Evolutionary conservation across 2,888 invertebrate species (phyloP).

Genomic region (Falcaria lacertinaria): DNA sequence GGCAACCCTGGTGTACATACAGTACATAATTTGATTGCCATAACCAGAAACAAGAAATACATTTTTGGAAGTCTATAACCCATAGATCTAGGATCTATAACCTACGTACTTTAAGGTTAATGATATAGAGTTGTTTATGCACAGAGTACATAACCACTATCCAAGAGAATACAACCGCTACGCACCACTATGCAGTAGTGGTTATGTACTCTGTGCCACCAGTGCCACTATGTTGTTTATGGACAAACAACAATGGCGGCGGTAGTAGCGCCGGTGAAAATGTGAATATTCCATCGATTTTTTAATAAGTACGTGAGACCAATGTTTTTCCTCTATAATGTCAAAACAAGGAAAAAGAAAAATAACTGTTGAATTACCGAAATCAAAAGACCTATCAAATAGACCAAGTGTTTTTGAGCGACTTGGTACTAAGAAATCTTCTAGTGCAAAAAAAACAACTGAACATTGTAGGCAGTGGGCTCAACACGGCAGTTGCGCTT

Average conservation of each 20-base stretch:
- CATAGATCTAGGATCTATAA: too few relatives aligned
- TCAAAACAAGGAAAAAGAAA: slow-evolving; percentile 86
- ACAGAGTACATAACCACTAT: too few relatives aligned
- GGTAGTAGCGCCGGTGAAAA: slow-evolving; percentile 31
- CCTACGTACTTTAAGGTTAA: too few relatives aligned
- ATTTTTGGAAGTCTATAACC: too few relatives aligned
- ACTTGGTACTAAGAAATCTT: slow-evolving; percentile 86
- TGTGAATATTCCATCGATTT: slow-evolving; percentile 36
- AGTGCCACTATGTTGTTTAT: too few relatives aligned
- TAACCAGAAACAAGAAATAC: too few relatives aligned
- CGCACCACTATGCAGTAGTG: too few relatives aligned
- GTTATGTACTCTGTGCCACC: slow-evolving; percentile 12
- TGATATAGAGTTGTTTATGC: too few relatives aligned
- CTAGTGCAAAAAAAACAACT: slow-evolving; percentile 77
- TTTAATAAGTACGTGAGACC: slow-evolving; percentile 52
- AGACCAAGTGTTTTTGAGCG: slow-evolving; percentile 91
- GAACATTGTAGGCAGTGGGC: slow-evolving; percentile 89
- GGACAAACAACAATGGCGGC: slow-evolving; percentile 38
- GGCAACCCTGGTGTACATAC: too few relatives aligned
- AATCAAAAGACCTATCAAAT: slow-evolving; percentile 82
- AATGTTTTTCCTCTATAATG: slow-evolving; percentile 75
- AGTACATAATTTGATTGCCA: too few relatives aligned
- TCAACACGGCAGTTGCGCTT: slow-evolving; percentile 87
- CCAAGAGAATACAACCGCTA: too few relatives aligned
- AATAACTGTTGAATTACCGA: slow-evolving; percentile 87